Evolutionary conservation across 2,888 invertebrate species (phyloP), one percentile per base, ranked within the genome.

Genomic region (Euzophera pinguis): DNA sequence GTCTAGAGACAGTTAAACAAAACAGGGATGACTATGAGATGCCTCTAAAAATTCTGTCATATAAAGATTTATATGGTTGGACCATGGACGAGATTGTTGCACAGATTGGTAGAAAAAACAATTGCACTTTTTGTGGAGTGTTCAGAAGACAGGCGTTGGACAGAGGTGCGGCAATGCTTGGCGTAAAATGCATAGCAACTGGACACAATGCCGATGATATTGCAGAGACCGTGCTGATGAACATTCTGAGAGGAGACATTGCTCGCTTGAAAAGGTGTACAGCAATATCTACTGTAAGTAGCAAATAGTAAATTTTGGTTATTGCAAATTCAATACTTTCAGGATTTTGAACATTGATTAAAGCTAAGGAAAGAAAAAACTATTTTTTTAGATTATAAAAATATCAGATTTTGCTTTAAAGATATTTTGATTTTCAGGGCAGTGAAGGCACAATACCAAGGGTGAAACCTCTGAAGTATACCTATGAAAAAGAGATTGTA

Each of bases 401-500:
- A 29, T 29, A 29, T 32, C 10, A 32, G 32, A 32, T 7, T 1
- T 32, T 32, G 7, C 9, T 4, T 7, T 32, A 32, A 32, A 9
- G 5, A 7, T 9, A 4, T 14, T 14, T 50, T 37, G 12, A 35
- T 29, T 84, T 91, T 55, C 71, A 94, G 94, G 93, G 94, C 60
- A 92, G 93, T 66, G 96, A 96, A 71, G 96, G 95, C 58, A 91
- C 95, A 8, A 95, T 99, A 69, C 96, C 97, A 1, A 91, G 99
- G 65, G 98, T 98, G 13, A 99, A 99, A 75, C 99, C 99, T 0
- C 92, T 99, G 38, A 99, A 99, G 77, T 99, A 99, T 77, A 95
- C 98, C 0, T 99, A 99, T 79, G 99, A 99, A 80, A 99, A 99
- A 75, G 99, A 99, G 90, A 99, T 99, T 73, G 99, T 99, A 0